phyloP scores from a whole-genome alignment of 23 tunicate genomes.

The Oikopleura vanhoeffeni region DNA sequence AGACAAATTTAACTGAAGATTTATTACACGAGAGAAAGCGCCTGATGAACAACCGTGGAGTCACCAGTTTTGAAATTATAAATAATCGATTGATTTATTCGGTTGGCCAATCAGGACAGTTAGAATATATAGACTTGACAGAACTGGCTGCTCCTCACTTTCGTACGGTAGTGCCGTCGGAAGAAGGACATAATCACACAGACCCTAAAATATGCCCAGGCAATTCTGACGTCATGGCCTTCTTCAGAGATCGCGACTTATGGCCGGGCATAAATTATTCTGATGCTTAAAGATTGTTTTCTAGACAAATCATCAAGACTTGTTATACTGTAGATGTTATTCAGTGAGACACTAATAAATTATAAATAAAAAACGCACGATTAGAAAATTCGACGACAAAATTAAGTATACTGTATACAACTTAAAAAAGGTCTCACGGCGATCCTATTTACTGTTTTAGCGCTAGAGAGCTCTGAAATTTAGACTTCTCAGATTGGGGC shows the following conservation, averaged over 20 bases:
- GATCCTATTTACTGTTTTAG: too few relatives aligned
- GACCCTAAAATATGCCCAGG: slow-evolving; percentile 76
- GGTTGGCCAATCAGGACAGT: slow-evolving; percentile 24
- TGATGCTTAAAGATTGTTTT: too few relatives aligned
- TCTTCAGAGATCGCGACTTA: slow-evolving; percentile 40
- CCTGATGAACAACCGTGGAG: slow-evolving; percentile 35
- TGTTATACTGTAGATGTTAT: too few relatives aligned
- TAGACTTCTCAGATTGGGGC: too few relatives aligned
- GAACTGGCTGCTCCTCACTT: not conserved
- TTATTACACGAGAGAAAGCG: slow-evolving; percentile 66
- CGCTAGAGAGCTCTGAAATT: too few relatives aligned
- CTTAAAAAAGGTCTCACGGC: too few relatives aligned
- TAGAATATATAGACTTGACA: slow-evolving; percentile 31
- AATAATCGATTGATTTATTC: slow-evolving; percentile 31
- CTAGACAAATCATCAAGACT: too few relatives aligned
- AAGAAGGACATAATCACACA: slow-evolving; percentile 30
- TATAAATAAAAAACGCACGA: too few relatives aligned
- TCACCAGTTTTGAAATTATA: slow-evolving; percentile 36
- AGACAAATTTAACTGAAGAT: slow-evolving; percentile 29
- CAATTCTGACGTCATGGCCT: slow-evolving; percentile 38
- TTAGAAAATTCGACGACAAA: too few relatives aligned
- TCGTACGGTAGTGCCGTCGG: slow-evolving; percentile 25
- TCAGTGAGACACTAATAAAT: too few relatives aligned
- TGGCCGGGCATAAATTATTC: too few relatives aligned
- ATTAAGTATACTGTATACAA: too few relatives aligned